Evolutionary conservation across 2,888 invertebrate genomes (phyloP).

Genomic region (Coronaproctus castanopsis): DNA sequence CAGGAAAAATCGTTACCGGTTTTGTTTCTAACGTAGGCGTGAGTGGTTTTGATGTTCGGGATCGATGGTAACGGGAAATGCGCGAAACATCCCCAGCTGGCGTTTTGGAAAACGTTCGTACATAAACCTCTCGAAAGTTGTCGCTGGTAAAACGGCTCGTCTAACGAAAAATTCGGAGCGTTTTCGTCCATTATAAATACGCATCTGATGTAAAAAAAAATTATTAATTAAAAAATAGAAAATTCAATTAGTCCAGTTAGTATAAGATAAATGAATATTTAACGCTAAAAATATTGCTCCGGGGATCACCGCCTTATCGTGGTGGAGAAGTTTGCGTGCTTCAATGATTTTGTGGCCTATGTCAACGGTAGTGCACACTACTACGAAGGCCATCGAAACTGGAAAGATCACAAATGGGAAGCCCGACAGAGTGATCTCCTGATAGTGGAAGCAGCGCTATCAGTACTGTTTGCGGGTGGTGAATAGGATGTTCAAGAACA

Average conservation of each 20-base stretch:
- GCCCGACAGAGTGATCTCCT: not conserved
- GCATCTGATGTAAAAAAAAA: too few species aligned
- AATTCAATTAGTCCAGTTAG: not conserved
- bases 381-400: not conserved
- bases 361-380: not conserved
- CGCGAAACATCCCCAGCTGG: slow-evolving; percentile 8
- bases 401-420: not conserved
- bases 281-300: too few species aligned
- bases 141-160: slow-evolving; percentile 12
- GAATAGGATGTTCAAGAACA: not conserved
- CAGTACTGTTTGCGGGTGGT: not conserved
- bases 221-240: too few species aligned
- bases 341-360: not conserved
- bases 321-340: not conserved
- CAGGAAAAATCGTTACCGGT: not conserved
- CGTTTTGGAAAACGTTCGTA: slow-evolving; percentile 13
- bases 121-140: slow-evolving; percentile 11
- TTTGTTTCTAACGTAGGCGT: slow-evolving; percentile 1
- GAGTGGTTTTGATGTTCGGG: not conserved
- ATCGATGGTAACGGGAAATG: not conserved
- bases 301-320: not conserved
- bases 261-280: not conserved
- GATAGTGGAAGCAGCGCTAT: not conserved
- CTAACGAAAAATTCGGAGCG: slow-evolving; percentile 8
- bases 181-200: slow-evolving; percentile 12